Percentiles rank a stretch among this genome's conserved stretches.
phyloP scores from a whole-genome alignment of 2,888 invertebrate genomes.

The Archips crataeganus region DNA sequence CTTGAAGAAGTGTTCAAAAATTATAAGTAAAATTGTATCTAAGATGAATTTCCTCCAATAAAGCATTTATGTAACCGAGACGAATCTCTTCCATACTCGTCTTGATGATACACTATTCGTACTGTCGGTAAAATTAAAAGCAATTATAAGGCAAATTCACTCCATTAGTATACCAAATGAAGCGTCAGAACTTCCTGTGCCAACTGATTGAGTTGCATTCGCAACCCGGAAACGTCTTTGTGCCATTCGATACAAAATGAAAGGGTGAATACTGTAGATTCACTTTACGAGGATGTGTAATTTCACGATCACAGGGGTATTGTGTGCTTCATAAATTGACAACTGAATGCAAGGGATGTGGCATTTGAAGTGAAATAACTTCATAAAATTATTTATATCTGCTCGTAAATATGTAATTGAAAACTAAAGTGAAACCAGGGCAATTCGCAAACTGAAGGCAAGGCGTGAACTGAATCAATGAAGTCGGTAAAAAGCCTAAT shows the following conservation, averaged over 20 bases:
- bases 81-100: neutral
- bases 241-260: slow-evolving; percentile 59
- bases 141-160: slow-evolving; percentile 61
- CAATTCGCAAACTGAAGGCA: no score
- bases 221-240: slow-evolving; percentile 80
- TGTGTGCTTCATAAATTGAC: slow-evolving; percentile 39
- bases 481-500: no score
- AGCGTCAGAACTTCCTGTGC: slow-evolving; percentile 77
- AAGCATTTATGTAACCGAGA: neutral
- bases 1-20: no score
- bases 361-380: slow-evolving; percentile 5
- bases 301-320: slow-evolving; percentile 60
- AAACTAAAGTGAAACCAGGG: no score
- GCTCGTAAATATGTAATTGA: no score
- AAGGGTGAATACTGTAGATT: slow-evolving; percentile 64
- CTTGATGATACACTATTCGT: neutral
- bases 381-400: neutral
- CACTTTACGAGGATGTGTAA: slow-evolving; percentile 49
- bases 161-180: slow-evolving; percentile 72
- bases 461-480: no score
- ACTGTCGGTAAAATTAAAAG: slow-evolving; percentile 71
- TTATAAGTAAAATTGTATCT: no score
- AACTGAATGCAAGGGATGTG: slow-evolving; percentile 21
- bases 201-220: slow-evolving; percentile 68
- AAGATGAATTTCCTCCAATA: no score